Percentiles rank a stretch among this genome's conserved stretches.
phyloP scores from a whole-genome alignment of 2,113 vertebrate genomes.

The Nibea coibor region DNA sequence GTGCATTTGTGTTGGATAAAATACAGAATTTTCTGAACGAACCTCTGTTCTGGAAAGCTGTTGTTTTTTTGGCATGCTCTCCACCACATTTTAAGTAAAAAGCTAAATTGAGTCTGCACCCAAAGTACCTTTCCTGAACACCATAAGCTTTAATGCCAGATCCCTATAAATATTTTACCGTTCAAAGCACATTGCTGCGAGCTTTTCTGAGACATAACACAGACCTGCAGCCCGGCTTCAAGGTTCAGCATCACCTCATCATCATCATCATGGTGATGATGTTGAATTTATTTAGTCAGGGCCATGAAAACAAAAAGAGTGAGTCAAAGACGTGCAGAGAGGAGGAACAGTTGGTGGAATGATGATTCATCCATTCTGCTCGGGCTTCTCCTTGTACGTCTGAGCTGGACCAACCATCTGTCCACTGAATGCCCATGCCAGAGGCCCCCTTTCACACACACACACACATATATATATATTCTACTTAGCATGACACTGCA shows the following conservation, averaged over 20 bases:
- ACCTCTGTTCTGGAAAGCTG: not conserved
- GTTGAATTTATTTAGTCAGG: not conserved
- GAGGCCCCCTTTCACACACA: slow-evolving; percentile 39
- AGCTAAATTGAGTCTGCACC: slow-evolving; percentile 4
- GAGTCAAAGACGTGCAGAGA: slow-evolving; percentile 47
- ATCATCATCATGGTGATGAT: not conserved
- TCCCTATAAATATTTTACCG: slow-evolving; percentile 49
- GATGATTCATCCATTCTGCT: slow-evolving; percentile 73
- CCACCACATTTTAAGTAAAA: slow-evolving; percentile 12
- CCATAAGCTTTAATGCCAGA: slow-evolving; percentile 20
- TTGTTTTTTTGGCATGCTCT: not conserved
- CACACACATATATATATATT: slow-evolving; percentile 7
- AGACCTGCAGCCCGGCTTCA: not conserved
- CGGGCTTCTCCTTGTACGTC: slow-evolving; percentile 64
- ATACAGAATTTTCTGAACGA: not conserved
- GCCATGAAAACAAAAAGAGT: slow-evolving; percentile 45
- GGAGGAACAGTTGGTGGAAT: slow-evolving; percentile 72
- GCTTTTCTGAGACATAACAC: not conserved
- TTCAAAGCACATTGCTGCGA: not conserved
- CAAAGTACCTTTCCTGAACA: slow-evolving; percentile 19
- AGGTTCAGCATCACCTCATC: not conserved
- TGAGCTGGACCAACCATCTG: slow-evolving; percentile 69
- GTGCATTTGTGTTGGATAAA: not conserved
- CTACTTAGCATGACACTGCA: slow-evolving; percentile 56
- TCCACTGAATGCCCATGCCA: slow-evolving; percentile 59